These are phyloP conservation scores for Callopanchax toddi DNA, from an alignment of 2,113 vertebrate genomes.

Conservation along the genomic window DNA sequence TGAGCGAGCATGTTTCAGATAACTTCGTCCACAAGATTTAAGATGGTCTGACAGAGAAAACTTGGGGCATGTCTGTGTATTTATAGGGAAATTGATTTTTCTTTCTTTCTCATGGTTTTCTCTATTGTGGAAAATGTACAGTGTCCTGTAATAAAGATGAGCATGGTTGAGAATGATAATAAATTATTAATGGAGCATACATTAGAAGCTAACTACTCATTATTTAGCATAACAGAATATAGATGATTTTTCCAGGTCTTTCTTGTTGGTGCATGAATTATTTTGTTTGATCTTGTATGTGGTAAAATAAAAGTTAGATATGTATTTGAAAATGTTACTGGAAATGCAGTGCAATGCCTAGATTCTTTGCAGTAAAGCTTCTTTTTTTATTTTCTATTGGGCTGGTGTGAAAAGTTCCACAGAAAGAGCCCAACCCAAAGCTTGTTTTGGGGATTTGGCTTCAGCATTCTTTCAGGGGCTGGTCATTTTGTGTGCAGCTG, in stretches of 20 bases:
- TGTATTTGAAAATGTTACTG: too few relatives aligned
- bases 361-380: slow-evolving; percentile 1
- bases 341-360: too few relatives aligned
- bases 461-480: slow-evolving; percentile 63
- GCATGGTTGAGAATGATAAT: slow-evolving; percentile 37
- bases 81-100: slow-evolving; percentile 34
- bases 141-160: slow-evolving; percentile 45
- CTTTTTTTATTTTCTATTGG: slow-evolving; percentile 8
- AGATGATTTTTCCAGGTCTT: not conserved
- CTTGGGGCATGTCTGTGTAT: slow-evolving; percentile 15
- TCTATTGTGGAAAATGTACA: slow-evolving; percentile 19
- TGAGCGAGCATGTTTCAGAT: not conserved
- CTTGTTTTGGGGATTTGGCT: slow-evolving; percentile 58
- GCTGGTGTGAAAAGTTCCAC: slow-evolving; percentile 39
- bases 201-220: slow-evolving; percentile 25
- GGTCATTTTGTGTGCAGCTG: slow-evolving; percentile 66
- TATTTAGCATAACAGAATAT: slow-evolving; percentile 23
- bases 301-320: not conserved
- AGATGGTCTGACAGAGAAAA: slow-evolving; percentile 12
- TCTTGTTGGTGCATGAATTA: slow-evolving; percentile 10
- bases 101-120: slow-evolving; percentile 6
- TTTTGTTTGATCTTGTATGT: slow-evolving; percentile 1
- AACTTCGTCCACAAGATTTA: not conserved
- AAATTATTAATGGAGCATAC: slow-evolving; percentile 57
- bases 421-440: slow-evolving; percentile 45